These are phyloP conservation scores for Parnassius orleans DNA, from an alignment of 2,888 invertebrate genomes.

Conservation along the genomic window DNA sequence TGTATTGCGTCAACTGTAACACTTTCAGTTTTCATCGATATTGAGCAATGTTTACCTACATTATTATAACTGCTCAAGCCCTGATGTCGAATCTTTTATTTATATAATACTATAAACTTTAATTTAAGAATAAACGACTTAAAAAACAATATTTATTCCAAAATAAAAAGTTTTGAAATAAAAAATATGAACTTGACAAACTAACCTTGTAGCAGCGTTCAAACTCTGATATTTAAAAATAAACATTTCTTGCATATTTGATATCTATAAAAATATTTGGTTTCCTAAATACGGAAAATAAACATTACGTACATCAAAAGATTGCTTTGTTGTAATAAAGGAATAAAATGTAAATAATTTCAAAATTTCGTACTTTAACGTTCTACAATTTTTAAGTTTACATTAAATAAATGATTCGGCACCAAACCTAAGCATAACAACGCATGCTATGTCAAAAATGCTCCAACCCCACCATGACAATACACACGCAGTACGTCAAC, in stretches of 20 bases:
- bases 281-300: too few relatives aligned
- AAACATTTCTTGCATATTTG: too few relatives aligned
- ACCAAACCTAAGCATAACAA: slow-evolving; percentile 69
- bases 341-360: too few relatives aligned
- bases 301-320: too few relatives aligned
- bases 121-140: neutral
- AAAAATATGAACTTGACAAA: neutral
- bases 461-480: slow-evolving; percentile 71
- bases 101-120: neutral
- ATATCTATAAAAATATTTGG: too few relatives aligned
- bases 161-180: too few relatives aligned
- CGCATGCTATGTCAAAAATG: slow-evolving; percentile 77
- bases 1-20: slow-evolving; percentile 81
- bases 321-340: too few relatives aligned
- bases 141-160: too few relatives aligned
- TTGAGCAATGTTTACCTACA: slow-evolving; percentile 81
- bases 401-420: slow-evolving; percentile 46
- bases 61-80: slow-evolving; percentile 73
- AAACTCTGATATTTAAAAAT: neutral
- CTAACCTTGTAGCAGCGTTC: neutral
- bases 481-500: slow-evolving; percentile 62
- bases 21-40: slow-evolving; percentile 79
- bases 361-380: too few relatives aligned
- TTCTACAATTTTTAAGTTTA: too few relatives aligned
- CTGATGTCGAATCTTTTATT: slow-evolving; percentile 56